Percentiles rank a stretch among this genome's conserved stretches.
phyloP scores from a whole-genome alignment of 2,113 vertebrate genomes.

The Athene noctua region DNA sequence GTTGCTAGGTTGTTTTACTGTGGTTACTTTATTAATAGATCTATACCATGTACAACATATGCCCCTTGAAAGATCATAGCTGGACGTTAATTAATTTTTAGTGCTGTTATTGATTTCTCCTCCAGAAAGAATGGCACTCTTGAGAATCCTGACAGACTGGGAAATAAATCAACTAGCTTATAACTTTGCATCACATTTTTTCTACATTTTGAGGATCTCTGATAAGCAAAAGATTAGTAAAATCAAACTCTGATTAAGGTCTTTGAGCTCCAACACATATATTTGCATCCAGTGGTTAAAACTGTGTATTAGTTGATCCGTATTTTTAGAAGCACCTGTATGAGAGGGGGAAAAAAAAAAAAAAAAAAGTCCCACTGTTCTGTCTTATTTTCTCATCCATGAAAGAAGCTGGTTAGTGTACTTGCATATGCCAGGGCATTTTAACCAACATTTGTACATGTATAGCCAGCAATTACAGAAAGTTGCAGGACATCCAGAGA shows the following conservation, averaged over 20 bases:
- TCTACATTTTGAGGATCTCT: not conserved
- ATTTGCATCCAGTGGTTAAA: not conserved
- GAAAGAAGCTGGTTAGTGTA: not conserved
- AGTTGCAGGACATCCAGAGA: not conserved
- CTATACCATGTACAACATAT: not conserved
- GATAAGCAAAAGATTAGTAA: not conserved
- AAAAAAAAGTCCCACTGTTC: not conserved
- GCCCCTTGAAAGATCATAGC: not conserved
- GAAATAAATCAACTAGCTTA: not conserved
- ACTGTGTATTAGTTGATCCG: not conserved
- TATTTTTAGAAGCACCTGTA: not conserved
- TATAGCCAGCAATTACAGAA: slow-evolving; percentile 3
- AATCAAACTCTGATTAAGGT: not conserved
- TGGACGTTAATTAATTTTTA: not conserved
- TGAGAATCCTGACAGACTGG: not conserved
- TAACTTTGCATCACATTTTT: not conserved
- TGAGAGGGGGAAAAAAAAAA: too few relatives aligned
- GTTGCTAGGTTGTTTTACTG: not conserved
- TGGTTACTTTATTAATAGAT: not conserved
- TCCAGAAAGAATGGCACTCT: not conserved
- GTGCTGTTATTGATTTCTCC: not conserved
- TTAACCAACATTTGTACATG: not conserved
- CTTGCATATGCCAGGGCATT: not conserved
- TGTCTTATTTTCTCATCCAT: not conserved
- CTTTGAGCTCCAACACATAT: not conserved